Conservation (phyloP, 2,888 invertebrate species). For the Sclerodermus sp. region DNA sequence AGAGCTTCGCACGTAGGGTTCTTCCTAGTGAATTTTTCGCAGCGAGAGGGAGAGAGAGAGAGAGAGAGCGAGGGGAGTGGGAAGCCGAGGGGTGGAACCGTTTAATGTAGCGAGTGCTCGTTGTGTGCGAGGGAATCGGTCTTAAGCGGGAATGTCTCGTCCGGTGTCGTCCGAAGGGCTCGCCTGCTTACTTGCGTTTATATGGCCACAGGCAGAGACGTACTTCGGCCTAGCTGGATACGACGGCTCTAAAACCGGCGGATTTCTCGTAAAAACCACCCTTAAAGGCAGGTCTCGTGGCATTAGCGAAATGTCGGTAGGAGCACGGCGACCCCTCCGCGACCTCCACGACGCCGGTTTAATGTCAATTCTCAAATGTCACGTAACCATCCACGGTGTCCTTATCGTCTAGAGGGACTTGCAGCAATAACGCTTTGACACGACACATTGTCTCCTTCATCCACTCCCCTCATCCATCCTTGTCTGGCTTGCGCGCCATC, state of each 20-base stretch:
- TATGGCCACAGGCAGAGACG: too few relatives aligned
- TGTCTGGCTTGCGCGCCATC: too few relatives aligned
- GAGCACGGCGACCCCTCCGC: slow-evolving; percentile 16
- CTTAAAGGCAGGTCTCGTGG: slow-evolving; percentile 42
- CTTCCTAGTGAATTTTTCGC: too few relatives aligned
- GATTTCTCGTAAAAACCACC: slow-evolving; percentile 45
- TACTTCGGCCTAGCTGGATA: neutral
- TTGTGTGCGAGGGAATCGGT: too few relatives aligned
- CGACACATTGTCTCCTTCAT: slow-evolving; percentile 13
- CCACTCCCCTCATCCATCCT: neutral
- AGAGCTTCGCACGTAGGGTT: too few relatives aligned
- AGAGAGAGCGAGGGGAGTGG: too few relatives aligned
- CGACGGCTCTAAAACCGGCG: slow-evolving; percentile 26
- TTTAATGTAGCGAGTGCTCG: too few relatives aligned
- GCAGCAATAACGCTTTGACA: slow-evolving; percentile 29
- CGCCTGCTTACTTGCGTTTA: too few relatives aligned
- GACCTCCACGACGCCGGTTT: slow-evolving; percentile 26
- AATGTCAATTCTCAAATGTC: slow-evolving; percentile 55
- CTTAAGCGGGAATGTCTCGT: too few relatives aligned
- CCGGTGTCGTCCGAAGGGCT: too few relatives aligned
- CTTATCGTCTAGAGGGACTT: slow-evolving; percentile 29
- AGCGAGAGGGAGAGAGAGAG: slow-evolving; percentile 1
- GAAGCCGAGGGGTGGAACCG: too few relatives aligned
- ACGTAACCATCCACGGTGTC: slow-evolving; percentile 41
- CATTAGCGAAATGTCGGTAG: slow-evolving; percentile 51